Conservation (phyloP, 37 sponge, comb jelly and placozoan species). For the Axinella damicornis region DNA sequence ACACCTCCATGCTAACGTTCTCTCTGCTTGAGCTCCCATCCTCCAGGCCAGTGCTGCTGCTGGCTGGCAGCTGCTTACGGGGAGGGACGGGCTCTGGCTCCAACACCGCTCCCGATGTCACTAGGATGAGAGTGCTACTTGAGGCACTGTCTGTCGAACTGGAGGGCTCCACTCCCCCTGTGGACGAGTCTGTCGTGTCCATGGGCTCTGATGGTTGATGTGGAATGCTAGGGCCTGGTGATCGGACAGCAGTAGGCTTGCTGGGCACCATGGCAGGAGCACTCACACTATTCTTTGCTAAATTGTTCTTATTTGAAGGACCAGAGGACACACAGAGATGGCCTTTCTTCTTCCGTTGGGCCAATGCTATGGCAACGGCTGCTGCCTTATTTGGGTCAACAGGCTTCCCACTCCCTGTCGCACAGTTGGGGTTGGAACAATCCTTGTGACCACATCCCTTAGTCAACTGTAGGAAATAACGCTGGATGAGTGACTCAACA, state of each 20-base stretch:
- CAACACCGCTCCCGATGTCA: not conserved
- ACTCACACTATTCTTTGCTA: not conserved
- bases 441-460: constrained; percentile 72
- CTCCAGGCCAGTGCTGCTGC: too few relatives aligned
- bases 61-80: too few relatives aligned
- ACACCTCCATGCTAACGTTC: too few relatives aligned
- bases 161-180: not conserved
- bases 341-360: not conserved
- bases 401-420: constrained; percentile 60
- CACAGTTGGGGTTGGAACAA: constrained; percentile 79
- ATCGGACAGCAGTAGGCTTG: too few relatives aligned
- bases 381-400: constrained; percentile 74
- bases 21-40: too few relatives aligned
- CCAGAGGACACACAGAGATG: constrained; percentile 25
- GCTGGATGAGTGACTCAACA: constrained; percentile 18
- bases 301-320: not conserved
- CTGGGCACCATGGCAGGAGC: too few relatives aligned
- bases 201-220: constrained; percentile 15
- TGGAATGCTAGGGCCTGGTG: not conserved
- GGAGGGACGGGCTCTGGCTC: too few relatives aligned
- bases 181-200: constrained; percentile 23
- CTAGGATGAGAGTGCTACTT: constrained; percentile 16
- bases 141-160: constrained; percentile 6
- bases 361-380: constrained; percentile 55
- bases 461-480: constrained; percentile 81